Percentiles rank a stretch among this genome's conserved stretches.
Evolutionary conservation across 37 sponge, comb jelly and placozoan species (phyloP).

Genomic region (Theonella swinhoei): DNA sequence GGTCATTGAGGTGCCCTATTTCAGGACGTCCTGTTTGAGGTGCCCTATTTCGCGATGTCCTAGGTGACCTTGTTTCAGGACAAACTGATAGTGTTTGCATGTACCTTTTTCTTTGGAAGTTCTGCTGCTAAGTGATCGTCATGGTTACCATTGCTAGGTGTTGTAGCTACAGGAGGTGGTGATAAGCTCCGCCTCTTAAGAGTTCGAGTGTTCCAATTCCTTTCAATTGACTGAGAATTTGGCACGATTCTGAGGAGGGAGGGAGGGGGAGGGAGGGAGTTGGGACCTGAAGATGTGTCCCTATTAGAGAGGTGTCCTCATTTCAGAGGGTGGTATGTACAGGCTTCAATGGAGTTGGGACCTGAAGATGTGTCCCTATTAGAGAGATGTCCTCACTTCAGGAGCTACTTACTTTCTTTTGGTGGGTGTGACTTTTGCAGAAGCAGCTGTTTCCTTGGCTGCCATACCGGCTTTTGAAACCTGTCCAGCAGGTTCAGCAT

Average conservation of each 20-base stretch:
- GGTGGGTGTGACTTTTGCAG: background rate
- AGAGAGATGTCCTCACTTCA: no score
- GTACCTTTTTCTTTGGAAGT: background rate
- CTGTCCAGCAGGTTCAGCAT: constrained; percentile 56
- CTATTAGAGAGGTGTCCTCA: no score
- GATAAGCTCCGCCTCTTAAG: background rate
- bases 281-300: no score
- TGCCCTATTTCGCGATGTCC: no score
- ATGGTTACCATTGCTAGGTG: background rate
- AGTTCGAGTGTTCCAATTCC: constrained; percentile 42
- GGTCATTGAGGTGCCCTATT: no score
- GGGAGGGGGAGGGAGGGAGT: background rate
- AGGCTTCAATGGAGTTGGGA: no score
- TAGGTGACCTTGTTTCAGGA: no score
- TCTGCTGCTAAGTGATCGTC: background rate
- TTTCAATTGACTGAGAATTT: constrained; percentile 9
- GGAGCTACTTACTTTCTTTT: background rate
- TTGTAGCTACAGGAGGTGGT: background rate
- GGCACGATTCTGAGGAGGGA: background rate
- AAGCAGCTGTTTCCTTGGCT: background rate
- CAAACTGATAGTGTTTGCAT: no score
- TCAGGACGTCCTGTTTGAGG: no score
- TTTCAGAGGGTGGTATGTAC: no score
- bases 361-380: no score
- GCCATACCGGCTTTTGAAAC: background rate